A percentile compares a stretch with the other conserved stretches of the same genome.
phyloP scores from a whole-genome alignment of 2,888 invertebrate genomes.

The Neria commutata region DNA sequence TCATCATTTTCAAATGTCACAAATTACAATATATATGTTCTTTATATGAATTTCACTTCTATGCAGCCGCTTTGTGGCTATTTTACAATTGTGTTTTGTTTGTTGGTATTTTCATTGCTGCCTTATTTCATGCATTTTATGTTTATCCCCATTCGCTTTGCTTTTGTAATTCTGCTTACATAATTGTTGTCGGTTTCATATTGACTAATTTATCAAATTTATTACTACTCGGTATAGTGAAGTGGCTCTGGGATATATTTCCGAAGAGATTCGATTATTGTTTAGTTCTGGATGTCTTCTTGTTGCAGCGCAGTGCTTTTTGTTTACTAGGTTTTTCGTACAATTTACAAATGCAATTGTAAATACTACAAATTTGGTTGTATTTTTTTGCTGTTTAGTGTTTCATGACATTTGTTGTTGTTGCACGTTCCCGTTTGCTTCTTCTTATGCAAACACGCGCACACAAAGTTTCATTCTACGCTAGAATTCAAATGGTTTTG shows the following conservation, averaged over 20 bases:
- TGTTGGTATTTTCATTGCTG: constrained; percentile 10
- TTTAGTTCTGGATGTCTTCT: background rate
- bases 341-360: background rate
- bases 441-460: background rate
- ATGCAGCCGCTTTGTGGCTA: constrained; percentile 14
- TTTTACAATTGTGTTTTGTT: constrained; percentile 17
- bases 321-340: background rate
- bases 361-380: background rate
- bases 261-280: background rate
- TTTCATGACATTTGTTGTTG: background rate
- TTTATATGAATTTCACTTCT: background rate
- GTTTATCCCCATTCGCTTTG: background rate
- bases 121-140: background rate
- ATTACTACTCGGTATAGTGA: background rate
- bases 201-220: constrained; percentile 16
- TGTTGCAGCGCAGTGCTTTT: constrained; percentile 3
- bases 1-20: constrained; percentile 12
- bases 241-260: background rate
- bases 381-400: background rate
- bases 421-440: constrained; percentile 2
- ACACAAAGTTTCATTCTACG: constrained; percentile 35
- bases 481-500: constrained; percentile 18
- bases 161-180: background rate
- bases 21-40: background rate
- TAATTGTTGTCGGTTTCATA: constrained; percentile 2